Evolutionary conservation across 2,888 invertebrate species (phyloP).

Genomic region (Neria commutata): DNA sequence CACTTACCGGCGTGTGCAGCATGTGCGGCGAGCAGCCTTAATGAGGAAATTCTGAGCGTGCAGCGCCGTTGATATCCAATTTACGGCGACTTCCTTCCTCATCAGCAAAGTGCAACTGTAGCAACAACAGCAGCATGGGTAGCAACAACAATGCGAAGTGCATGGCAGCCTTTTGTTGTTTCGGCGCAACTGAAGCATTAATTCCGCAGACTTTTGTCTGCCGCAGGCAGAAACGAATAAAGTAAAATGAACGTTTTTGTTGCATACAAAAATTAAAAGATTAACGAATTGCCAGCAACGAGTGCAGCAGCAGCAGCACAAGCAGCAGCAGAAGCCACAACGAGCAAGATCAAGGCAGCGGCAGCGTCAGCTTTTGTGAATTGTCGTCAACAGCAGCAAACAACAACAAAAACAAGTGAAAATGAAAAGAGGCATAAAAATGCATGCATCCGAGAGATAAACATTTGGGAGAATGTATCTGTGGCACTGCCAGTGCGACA

Average conservation of each 20-base stretch:
- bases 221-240: background rate
- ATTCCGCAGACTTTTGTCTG: background rate
- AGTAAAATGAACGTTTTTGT: background rate
- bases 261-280: background rate
- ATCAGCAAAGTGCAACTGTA: constrained; percentile 39
- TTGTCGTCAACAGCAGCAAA: background rate
- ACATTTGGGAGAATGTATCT: background rate
- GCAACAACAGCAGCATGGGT: constrained; percentile 13
- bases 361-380: too few species aligned
- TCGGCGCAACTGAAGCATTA: background rate
- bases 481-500: background rate
- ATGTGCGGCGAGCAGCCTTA: too few species aligned
- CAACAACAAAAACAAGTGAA: background rate
- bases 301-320: background rate
- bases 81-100: constrained; percentile 52
- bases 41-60: background rate
- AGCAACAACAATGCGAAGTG: background rate
- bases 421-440: background rate
- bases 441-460: background rate
- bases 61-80: constrained; percentile 48
- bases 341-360: too few species aligned
- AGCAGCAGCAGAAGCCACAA: too few species aligned
- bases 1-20: too few species aligned
- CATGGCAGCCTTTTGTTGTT: background rate
- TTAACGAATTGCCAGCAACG: background rate